These are phyloP conservation scores for Suricata suricatta DNA, from an alignment of 2,113 vertebrate genomes.

Conservation along the genomic window DNA sequence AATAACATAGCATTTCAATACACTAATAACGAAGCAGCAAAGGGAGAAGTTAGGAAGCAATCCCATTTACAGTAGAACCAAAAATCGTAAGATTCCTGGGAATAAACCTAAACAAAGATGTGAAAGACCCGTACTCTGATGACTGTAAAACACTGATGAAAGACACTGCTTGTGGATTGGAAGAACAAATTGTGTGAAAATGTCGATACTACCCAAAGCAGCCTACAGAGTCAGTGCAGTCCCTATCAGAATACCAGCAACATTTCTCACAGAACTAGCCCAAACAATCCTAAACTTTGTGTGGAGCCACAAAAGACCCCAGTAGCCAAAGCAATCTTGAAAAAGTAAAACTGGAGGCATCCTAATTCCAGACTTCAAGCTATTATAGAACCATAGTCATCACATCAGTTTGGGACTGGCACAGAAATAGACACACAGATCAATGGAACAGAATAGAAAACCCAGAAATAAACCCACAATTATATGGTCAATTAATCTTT, in stretches of 20 bases:
- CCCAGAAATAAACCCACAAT: background rate
- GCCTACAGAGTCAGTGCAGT: no score
- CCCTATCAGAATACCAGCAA: no score
- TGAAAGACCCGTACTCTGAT: background rate
- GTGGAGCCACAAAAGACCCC: no score
- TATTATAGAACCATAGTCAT: background rate
- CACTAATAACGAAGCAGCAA: background rate
- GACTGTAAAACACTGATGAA: background rate
- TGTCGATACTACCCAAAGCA: background rate
- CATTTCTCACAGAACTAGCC: no score
- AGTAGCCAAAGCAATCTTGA: no score
- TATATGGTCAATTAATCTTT: background rate
- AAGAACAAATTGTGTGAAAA: background rate
- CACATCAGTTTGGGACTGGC: background rate
- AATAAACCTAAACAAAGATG: background rate
- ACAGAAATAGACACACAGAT: background rate
- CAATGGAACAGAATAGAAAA: background rate
- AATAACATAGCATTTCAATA: background rate
- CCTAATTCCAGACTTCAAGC: no score
- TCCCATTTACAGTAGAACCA: background rate
- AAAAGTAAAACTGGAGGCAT: no score
- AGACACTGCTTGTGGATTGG: background rate
- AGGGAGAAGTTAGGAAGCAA: background rate
- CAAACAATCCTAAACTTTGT: no score
- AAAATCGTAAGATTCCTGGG: background rate